phyloP scores from a whole-genome alignment of 2,113 vertebrate species.

The Indri indri region DNA sequence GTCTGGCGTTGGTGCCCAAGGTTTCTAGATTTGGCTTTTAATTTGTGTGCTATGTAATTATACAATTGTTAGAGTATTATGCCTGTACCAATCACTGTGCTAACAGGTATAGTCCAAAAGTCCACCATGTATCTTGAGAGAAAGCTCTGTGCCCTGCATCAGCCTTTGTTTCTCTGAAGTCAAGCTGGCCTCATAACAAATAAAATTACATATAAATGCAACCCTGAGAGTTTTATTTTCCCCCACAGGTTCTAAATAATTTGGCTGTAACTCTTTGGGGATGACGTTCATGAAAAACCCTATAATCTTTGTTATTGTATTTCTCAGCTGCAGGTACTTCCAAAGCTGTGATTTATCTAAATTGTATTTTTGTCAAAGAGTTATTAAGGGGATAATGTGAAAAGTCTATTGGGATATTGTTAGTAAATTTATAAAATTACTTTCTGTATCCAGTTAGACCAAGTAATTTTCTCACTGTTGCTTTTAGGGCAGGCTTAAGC shows the following conservation, averaged over 20 bases:
- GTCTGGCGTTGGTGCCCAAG: neutral
- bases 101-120: slow-evolving; percentile 14
- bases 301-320: slow-evolving; percentile 62
- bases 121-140: neutral
- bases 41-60: neutral
- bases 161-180: slow-evolving; percentile 58
- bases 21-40: neutral
- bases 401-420: slow-evolving; percentile 63
- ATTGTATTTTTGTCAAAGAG: slow-evolving; percentile 60
- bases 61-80: neutral
- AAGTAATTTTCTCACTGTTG: slow-evolving; percentile 48
- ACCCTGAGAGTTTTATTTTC: slow-evolving; percentile 64
- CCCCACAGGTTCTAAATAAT: slow-evolving; percentile 54
- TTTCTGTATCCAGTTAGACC: slow-evolving; percentile 59
- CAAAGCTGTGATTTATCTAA: slow-evolving; percentile 72
- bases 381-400: slow-evolving; percentile 60
- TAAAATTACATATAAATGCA: slow-evolving; percentile 66
- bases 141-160: neutral
- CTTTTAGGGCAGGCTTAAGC: slow-evolving; percentile 49
- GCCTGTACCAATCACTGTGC: neutral
- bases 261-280: slow-evolving; percentile 43
- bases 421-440: slow-evolving; percentile 68
- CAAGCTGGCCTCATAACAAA: slow-evolving; percentile 56
- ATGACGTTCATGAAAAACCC: slow-evolving; percentile 59
- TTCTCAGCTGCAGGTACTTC: slow-evolving; percentile 56